Percentiles rank a stretch among this genome's conserved stretches.
Conservation (phyloP, 1,140 invertebrate genomes). For the Euwallacea similis region DNA sequence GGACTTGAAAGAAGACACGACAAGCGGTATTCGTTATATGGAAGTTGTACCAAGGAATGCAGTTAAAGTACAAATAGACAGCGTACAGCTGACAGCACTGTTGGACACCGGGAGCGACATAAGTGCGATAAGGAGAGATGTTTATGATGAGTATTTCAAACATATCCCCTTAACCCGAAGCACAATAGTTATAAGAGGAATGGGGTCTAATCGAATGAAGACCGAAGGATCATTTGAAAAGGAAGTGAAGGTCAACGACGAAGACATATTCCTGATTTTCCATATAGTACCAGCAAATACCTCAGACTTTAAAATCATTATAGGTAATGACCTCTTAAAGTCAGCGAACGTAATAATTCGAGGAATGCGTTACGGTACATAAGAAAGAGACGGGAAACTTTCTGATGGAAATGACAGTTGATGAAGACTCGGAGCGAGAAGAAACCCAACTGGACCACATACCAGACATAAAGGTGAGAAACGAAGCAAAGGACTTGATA, state of each 20-base stretch:
- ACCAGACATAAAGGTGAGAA: too few species aligned
- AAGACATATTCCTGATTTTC: background rate
- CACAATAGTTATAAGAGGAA: background rate
- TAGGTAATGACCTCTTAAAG: too few species aligned
- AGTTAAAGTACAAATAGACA: constrained; percentile 3
- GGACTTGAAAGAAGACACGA: background rate
- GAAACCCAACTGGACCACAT: too few species aligned
- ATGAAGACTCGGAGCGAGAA: too few species aligned
- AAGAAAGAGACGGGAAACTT: too few species aligned
- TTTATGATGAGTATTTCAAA: constrained; percentile 1
- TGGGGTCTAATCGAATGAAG: background rate
- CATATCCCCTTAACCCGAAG: background rate
- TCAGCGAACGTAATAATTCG: too few species aligned
- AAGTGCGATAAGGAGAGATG: constrained; percentile 3
- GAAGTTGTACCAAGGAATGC: constrained; percentile 3
- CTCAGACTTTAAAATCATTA: too few species aligned
- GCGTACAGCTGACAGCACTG: constrained; percentile 5
- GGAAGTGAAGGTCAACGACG: background rate
- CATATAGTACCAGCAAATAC: too few species aligned
- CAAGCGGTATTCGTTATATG: background rate
- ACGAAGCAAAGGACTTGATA: background rate
- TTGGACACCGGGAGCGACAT: constrained; percentile 21
- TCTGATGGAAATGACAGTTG: too few species aligned
- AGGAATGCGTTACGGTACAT: too few species aligned
- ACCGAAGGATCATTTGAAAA: background rate